Evolutionary conservation across 2,797 vertebrate species (phyloP).

Genomic region (Galago senegalensis): DNA sequence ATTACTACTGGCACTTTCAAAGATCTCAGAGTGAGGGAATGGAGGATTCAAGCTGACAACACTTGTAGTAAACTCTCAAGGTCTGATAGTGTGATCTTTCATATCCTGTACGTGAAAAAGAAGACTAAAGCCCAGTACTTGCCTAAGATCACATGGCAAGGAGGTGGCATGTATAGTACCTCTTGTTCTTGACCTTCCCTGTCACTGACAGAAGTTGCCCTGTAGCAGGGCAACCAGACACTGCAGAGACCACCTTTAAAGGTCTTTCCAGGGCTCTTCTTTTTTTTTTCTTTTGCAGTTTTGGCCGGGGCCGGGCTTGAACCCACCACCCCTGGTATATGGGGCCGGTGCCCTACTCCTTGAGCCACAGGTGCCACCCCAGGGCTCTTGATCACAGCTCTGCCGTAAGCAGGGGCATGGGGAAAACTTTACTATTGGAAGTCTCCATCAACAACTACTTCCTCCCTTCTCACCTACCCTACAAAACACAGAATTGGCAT

Average conservation of each 20-base stretch:
- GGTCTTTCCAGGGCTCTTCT: neutral
- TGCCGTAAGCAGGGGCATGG: neutral
- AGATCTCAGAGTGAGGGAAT: neutral
- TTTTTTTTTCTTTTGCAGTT: too few species aligned
- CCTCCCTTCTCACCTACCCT: neutral
- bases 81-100: neutral
- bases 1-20: neutral
- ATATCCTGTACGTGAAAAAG: constrained; percentile 45
- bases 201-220: neutral
- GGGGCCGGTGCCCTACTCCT: too few species aligned
- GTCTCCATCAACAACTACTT: neutral
- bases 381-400: neutral
- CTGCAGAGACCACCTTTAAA: neutral
- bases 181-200: neutral
- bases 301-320: too few species aligned
- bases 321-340: too few species aligned
- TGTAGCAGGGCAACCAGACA: neutral
- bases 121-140: neutral
- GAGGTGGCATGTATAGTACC: neutral
- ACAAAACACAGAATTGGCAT: neutral
- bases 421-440: neutral
- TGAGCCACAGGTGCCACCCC: too few species aligned
- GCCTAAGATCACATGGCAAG: neutral
- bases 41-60: neutral
- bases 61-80: neutral